Percentiles rank a stretch among this genome's conserved stretches.
These are phyloP conservation scores for Acrobasis consociella DNA, from an alignment of 2,888 invertebrate species.

Conservation along the genomic window DNA sequence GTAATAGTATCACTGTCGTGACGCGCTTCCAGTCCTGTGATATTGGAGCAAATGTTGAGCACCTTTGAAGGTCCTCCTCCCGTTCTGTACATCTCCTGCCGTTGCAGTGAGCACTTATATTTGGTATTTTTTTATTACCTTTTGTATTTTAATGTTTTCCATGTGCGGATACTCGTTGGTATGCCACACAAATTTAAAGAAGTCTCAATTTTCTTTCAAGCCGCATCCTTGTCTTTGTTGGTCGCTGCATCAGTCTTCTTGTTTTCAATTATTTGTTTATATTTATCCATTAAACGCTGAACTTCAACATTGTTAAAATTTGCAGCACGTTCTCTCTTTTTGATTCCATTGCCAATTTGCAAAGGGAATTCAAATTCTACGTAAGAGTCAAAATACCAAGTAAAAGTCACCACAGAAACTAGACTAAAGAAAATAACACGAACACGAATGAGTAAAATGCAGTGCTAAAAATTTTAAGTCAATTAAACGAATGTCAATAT, in stretches of 20 bases:
- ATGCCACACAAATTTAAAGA: slow-evolving; percentile 3
- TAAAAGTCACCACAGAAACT: too few relatives aligned
- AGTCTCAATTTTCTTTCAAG: slow-evolving; percentile 1
- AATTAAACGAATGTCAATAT: too few relatives aligned
- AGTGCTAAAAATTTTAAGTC: too few relatives aligned
- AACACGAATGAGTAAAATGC: too few relatives aligned
- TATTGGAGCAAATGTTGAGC: neutral
- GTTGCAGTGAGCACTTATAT: slow-evolving; percentile 7
- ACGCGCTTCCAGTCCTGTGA: neutral
- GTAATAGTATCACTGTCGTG: neutral
- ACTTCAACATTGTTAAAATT: neutral
- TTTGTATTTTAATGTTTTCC: slow-evolving; percentile 1
- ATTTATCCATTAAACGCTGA: neutral
- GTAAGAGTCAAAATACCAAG: too few relatives aligned
- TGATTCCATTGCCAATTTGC: neutral
- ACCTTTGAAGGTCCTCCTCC: slow-evolving; percentile 22
- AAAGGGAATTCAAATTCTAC: too few relatives aligned
- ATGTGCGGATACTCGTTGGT: neutral
- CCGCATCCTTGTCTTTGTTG: slow-evolving; percentile 8
- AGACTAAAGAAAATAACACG: too few relatives aligned
- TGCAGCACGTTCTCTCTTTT: neutral
- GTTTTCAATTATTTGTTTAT: neutral
- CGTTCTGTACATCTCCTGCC: slow-evolving; percentile 22
- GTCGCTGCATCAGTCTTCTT: slow-evolving; percentile 16
- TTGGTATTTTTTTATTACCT: slow-evolving; percentile 6